These are phyloP conservation scores for Geotrupes spiniger DNA, from an alignment of 2,888 invertebrate species.

Conservation along the genomic window DNA sequence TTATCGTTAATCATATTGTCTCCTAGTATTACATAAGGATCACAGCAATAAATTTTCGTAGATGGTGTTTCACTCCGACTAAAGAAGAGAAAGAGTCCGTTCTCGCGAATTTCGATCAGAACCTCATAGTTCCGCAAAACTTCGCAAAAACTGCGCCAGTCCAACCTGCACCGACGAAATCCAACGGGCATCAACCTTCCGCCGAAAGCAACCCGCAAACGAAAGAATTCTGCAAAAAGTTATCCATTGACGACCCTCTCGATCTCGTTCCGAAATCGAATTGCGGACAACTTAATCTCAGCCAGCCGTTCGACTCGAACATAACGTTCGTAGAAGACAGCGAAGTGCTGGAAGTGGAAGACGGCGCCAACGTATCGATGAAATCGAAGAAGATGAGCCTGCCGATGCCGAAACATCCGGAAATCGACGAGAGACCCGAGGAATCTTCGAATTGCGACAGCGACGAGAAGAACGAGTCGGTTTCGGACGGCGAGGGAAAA, in stretches of 20 bases:
- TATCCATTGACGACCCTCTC: slow-evolving; percentile 81
- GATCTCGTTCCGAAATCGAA: slow-evolving; percentile 60
- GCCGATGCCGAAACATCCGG: slow-evolving; percentile 36
- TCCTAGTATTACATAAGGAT: too few species aligned
- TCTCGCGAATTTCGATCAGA: slow-evolving; percentile 60
- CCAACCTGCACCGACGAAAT: slow-evolving; percentile 50
- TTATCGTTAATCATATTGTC: too few species aligned
- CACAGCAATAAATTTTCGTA: slow-evolving; percentile 46
- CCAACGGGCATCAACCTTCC: slow-evolving; percentile 46
- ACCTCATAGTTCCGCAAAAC: slow-evolving; percentile 71
- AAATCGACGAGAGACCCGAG: background rate
- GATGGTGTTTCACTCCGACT: slow-evolving; percentile 72
- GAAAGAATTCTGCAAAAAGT: slow-evolving; percentile 60
- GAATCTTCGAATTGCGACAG: background rate
- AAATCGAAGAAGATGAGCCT: slow-evolving; percentile 29
- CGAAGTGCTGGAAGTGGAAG: slow-evolving; percentile 18
- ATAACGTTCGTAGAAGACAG: slow-evolving; percentile 25
- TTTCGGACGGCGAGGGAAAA: slow-evolving; percentile 2
- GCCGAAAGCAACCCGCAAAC: slow-evolving; percentile 70
- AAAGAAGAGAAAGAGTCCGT: slow-evolving; percentile 69
- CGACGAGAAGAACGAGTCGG: slow-evolving; percentile 4
- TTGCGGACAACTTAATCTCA: slow-evolving; percentile 1
- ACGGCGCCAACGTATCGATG: slow-evolving; percentile 18
- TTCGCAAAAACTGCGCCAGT: slow-evolving; percentile 74
- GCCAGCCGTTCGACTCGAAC: slow-evolving; percentile 16